Conservation (phyloP, 2,113 vertebrate species). For the Chauna torquata region DNA sequence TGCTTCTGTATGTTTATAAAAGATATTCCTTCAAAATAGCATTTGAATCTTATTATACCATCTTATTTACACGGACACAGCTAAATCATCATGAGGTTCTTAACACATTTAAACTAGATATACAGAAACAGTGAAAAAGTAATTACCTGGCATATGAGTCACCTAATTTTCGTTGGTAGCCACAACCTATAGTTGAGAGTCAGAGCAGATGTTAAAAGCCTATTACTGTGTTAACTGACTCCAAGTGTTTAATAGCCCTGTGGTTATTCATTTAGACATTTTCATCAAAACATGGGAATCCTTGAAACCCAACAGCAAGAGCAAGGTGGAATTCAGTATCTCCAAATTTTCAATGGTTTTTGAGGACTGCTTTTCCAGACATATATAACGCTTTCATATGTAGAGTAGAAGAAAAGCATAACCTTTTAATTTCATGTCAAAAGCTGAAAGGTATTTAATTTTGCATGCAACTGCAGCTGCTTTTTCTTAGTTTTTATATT, state of each 20-base stretch:
- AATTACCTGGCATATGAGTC: background rate
- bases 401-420: background rate
- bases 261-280: constrained; percentile 36
- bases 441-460: background rate
- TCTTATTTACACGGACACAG: background rate
- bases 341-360: background rate
- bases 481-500: background rate
- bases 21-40: background rate
- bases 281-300: constrained; percentile 36
- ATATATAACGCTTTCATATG: background rate
- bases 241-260: constrained; percentile 17
- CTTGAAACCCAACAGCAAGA: constrained; percentile 23
- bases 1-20: background rate
- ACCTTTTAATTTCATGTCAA: background rate
- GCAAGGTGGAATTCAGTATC: background rate
- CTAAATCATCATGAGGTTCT: background rate
- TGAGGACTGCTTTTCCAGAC: background rate
- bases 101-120: background rate
- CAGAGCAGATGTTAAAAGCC: constrained; percentile 1
- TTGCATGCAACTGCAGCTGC: background rate
- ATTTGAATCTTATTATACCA: background rate
- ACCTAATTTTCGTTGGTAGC: constrained; percentile 1
- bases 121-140: background rate
- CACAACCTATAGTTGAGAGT: constrained; percentile 10
- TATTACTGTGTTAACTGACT: constrained; percentile 47